Base-by-base conservation (phyloP, 2,888 invertebrate species). In the Taphrorychus bicolor region DNA sequence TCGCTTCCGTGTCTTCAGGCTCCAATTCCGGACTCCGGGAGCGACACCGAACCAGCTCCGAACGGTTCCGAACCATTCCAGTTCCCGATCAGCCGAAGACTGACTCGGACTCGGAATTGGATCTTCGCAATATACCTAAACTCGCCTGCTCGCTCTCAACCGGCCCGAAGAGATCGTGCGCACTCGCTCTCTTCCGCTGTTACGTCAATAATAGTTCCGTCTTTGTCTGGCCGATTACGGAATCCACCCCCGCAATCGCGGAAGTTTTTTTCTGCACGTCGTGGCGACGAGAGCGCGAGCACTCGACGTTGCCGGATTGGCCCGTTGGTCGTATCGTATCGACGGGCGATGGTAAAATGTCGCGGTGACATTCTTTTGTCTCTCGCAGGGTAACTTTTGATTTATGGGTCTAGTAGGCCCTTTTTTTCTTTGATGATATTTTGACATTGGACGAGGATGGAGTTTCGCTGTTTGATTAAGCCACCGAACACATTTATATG, bases 171-270 rank as follows among this genome's bases (percentile, higher is more conserved):
- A 76, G 76, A 49, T 17, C 48, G 32, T 52, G 53, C 64, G 75
- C 77, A 77, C 68, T 63, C 49, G 68, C 59, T 53, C 54, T 68
- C 76, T 77, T 78, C 79, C 81, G 81, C 77, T 74, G 77, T 81
- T 81, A 80, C 81, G 81, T 82, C 82, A 81, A 81, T 81, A 82
- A 73, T 74, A 73, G 70, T 65, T 71, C 77, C 73, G 74, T 81
- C 80, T 76, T 72, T 61, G 74, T 78, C 74, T 58, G 67, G 76
- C 78, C 63, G 65, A 65, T 59, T 61, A 59, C 72, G 73, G 65
- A 61, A 66, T 73, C 76, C 80, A 76, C 79, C 79, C 79, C 79
- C 79, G 77, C 79, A 77, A 75, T 73, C 71, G 71, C 63, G 67
- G 48, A 57, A 51, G 56, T 23, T 61, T 70, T 68, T 70, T 70